Evolutionary conservation across 2,888 invertebrate species (phyloP), one percentile per base, ranked within the genome.

Genomic region (Morinoia aosen): DNA sequence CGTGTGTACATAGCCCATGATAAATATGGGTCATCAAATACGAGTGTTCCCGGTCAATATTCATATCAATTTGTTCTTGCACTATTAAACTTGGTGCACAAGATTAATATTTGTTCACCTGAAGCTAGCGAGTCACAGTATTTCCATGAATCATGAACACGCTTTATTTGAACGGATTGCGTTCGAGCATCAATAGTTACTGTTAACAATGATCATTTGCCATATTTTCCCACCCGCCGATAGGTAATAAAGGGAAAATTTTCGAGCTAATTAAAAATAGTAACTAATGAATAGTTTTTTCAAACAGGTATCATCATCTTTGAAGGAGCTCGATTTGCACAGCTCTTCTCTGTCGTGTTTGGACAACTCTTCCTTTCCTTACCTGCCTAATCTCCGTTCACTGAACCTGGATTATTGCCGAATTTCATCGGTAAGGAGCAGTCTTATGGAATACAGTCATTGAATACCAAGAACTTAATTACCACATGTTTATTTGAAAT

Each of bases 331-430:
- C 76, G 96, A 96, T 64, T 76, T 96, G 12, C 96, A 95, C 93
- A 95, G 95, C n/a, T 95, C 96, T 12, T 95, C 95, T 48, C 95
- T 96, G 40, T 64, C 95, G 57, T 95, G 95, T 61, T 95, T 96
- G 58, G 96, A 96, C 95, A 96, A 96, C 95, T 88, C 91, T 14
- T 96, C 96, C 40, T 96, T 96, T 88, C 96, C 96, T 7, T 33
- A 91, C 64, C 64, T 96, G 93, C 91, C 95, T n/a, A 39, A 48
- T 4, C 90, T 96, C 33, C 88, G 48, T 19, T n/a, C 61, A 12
- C 95, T 96, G 91, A 95, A 95, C 95, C 95, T 96, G 48, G 95
- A 94, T 95, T 96, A 95, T 93, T 94, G 95, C 88, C 57, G 96
- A n/a, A 96, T 96, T 33, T 94, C 94, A 48, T 39, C 48, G 57